These are phyloP conservation scores for Epistrophe eligans DNA, from an alignment of 2,888 invertebrate species.

Conservation along the genomic window DNA sequence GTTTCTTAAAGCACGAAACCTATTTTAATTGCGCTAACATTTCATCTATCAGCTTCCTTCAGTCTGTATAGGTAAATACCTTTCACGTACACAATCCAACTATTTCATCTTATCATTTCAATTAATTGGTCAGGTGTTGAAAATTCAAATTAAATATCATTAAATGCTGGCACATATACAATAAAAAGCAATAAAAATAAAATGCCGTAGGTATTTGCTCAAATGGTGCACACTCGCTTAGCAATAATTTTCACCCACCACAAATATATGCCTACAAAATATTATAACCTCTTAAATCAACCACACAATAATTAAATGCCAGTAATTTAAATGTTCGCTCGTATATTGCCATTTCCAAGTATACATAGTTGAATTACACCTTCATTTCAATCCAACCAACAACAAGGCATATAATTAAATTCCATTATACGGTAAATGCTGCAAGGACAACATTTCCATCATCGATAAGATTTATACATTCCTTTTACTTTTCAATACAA, in stretches of 20 bases:
- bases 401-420: slow-evolving; percentile 56
- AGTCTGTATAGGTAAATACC: too few species aligned
- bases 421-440: slow-evolving; percentile 48
- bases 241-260: not conserved
- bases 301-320: slow-evolving; percentile 13
- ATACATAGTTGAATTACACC: not conserved
- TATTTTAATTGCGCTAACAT: too few species aligned
- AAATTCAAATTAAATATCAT: slow-evolving; percentile 65
- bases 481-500: slow-evolving; percentile 54
- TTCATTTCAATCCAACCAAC: not conserved
- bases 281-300: slow-evolving; percentile 15
- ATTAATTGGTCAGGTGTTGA: slow-evolving; percentile 64
- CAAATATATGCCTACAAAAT: slow-evolving; percentile 14
- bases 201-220: slow-evolving; percentile 5
- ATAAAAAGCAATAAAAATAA: slow-evolving; percentile 42
- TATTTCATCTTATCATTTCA: slow-evolving; percentile 43
- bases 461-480: slow-evolving; percentile 63
- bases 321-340: not conserved
- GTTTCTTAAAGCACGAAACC: too few species aligned
- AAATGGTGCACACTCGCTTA: not conserved
- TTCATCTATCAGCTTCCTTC: too few species aligned
- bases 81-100: not conserved
- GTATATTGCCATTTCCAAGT: not conserved
- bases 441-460: slow-evolving; percentile 21
- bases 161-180: slow-evolving; percentile 27